Evolutionary conservation across 2,888 invertebrate genomes (phyloP).

Genomic region (Neoitamus cyanurus): DNA sequence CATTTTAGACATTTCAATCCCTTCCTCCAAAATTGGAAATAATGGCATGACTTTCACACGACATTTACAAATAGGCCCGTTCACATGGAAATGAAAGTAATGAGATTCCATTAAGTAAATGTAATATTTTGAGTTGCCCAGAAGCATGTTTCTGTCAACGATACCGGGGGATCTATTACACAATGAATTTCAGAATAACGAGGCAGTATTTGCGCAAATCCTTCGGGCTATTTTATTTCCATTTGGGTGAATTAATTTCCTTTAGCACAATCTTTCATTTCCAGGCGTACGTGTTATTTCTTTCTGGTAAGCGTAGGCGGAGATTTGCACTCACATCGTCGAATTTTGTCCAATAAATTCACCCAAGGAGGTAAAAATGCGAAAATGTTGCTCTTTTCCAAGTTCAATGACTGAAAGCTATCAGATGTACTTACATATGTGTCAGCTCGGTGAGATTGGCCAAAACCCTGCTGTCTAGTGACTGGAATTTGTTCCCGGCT

Average conservation of each 20-base stretch:
- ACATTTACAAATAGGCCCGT: neutral
- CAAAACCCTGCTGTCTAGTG: conserved; percentile 63
- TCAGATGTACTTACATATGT: conserved; percentile 66
- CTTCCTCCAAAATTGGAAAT: neutral
- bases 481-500: conserved; percentile 62
- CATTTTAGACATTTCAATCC: neutral
- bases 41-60: neutral
- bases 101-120: neutral
- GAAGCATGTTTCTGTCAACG: too few relatives aligned
- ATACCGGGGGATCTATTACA: too few relatives aligned
- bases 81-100: neutral
- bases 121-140: neutral
- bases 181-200: neutral
- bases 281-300: neutral
- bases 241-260: neutral
- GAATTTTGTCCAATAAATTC: neutral
- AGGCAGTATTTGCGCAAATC: neutral
- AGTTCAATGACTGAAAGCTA: neutral
- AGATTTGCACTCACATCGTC: neutral
- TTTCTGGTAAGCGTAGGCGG: neutral
- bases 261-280: neutral
- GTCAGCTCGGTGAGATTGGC: conserved; percentile 64
- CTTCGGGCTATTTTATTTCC: neutral
- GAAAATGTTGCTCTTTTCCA: neutral
- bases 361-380: neutral